Evolutionary conservation across 2,797 vertebrate genomes (phyloP).

Genomic region (Bovichtus diacanthus): DNA sequence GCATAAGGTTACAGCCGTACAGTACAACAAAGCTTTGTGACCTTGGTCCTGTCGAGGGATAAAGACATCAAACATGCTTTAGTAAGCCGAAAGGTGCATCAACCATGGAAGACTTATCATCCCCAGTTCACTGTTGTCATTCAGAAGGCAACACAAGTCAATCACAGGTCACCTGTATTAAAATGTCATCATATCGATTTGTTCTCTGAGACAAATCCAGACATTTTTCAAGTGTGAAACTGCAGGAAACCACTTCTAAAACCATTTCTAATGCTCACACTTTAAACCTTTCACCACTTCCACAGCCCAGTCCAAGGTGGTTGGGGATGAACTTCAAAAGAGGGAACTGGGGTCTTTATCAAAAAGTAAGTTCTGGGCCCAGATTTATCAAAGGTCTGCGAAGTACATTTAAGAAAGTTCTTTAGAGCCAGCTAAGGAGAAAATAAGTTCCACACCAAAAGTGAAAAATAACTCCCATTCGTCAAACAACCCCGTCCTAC

Average conservation of each 20-base stretch:
- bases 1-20: constrained; percentile 11
- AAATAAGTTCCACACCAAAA: not conserved
- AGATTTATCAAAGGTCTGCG: not conserved
- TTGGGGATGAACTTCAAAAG: not conserved
- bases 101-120: constrained; percentile 35
- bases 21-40: constrained; percentile 7
- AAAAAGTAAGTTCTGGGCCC: not conserved
- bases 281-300: not conserved
- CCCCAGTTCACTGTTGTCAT: constrained; percentile 28
- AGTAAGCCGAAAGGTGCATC: constrained; percentile 43
- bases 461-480: not conserved
- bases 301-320: not conserved
- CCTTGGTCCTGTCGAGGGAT: constrained; percentile 37
- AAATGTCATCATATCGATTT: constrained; percentile 16
- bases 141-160: constrained; percentile 10
- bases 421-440: not conserved
- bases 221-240: not conserved
- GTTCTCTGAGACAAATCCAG: not conserved
- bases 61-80: constrained; percentile 39
- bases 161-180: not conserved
- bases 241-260: not conserved
- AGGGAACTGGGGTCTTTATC: not conserved
- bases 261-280: not conserved
- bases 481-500: not conserved
- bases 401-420: constrained; percentile 12